phyloP scores from a whole-genome alignment of 2,797 vertebrate genomes.

The Lycodopsis pacificus region DNA sequence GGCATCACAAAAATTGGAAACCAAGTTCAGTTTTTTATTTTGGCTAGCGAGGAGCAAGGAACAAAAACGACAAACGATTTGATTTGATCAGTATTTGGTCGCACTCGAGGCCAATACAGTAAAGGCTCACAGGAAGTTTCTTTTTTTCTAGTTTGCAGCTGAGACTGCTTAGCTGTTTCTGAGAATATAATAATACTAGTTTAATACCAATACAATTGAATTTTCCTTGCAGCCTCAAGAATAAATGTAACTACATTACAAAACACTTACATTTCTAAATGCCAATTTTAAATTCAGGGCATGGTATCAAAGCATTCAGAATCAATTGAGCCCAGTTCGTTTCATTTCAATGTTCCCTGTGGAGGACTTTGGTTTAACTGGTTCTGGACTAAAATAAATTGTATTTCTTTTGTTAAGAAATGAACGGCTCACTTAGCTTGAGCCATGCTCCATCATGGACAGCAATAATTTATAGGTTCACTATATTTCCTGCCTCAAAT shows the following conservation, averaged over 20 bases:
- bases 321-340: slow-evolving; percentile 9
- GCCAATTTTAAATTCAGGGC: slow-evolving; percentile 16
- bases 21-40: neutral
- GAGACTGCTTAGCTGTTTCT: slow-evolving; percentile 27
- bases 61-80: slow-evolving; percentile 5
- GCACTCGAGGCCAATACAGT: neutral
- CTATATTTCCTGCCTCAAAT: neutral
- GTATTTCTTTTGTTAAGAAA: slow-evolving; percentile 22
- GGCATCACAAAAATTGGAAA: neutral
- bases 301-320: slow-evolving; percentile 16
- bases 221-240: slow-evolving; percentile 6
- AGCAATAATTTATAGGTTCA: slow-evolving; percentile 16
- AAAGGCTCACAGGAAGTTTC: neutral
- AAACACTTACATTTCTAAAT: slow-evolving; percentile 30
- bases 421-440: neutral
- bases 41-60: neutral
- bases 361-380: slow-evolving; percentile 26
- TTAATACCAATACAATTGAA: slow-evolving; percentile 18
- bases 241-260: slow-evolving; percentile 34
- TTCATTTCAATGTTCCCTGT: slow-evolving; percentile 14
- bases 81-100: neutral
- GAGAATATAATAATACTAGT: slow-evolving; percentile 17
- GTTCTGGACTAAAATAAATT: slow-evolving; percentile 19
- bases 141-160: slow-evolving; percentile 10
- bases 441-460: neutral